phyloP scores from a whole-genome alignment of 1,140 invertebrate genomes.

The Galendromus occidentalis region DNA sequence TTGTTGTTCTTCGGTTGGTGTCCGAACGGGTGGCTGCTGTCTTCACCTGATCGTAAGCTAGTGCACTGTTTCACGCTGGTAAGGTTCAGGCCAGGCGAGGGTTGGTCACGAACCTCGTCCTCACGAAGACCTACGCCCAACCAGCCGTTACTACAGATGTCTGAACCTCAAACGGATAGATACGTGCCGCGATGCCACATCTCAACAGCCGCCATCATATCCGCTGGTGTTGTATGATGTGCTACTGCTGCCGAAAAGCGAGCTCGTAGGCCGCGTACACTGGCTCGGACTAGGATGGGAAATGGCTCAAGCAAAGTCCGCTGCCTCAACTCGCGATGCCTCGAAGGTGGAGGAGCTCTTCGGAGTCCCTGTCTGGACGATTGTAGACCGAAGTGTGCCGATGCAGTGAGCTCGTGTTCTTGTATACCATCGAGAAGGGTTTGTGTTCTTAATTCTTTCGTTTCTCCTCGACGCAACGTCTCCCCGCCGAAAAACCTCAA shows the following conservation, averaged over 20 bases:
- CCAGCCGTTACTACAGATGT: not conserved
- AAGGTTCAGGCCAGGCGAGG: too few species aligned
- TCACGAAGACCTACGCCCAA: conserved; percentile 10
- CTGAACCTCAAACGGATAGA: too few species aligned
- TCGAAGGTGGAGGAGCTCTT: not conserved
- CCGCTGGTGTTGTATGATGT: too few species aligned
- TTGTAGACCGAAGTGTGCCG: not conserved
- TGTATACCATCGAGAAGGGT: conserved; percentile 5
- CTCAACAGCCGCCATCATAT: too few species aligned
- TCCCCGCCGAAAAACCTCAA: too few species aligned
- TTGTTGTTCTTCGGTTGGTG: too few species aligned
- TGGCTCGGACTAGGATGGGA: not conserved
- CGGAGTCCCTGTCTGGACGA: not conserved
- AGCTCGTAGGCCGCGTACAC: not conserved
- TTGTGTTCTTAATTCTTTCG: not conserved
- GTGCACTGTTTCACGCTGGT: too few species aligned
- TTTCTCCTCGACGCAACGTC: too few species aligned
- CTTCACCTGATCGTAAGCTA: too few species aligned
- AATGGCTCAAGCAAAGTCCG: conserved; percentile 4
- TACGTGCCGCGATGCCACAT: too few species aligned
- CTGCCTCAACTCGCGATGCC: conserved; percentile 3
- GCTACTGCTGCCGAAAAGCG: too few species aligned
- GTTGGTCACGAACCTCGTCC: not conserved
- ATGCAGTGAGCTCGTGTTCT: conserved; percentile 1
- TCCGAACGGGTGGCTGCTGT: too few species aligned